phyloP scores from a whole-genome alignment of 2,888 invertebrate genomes.

The Diaprepes abbreviatus region DNA sequence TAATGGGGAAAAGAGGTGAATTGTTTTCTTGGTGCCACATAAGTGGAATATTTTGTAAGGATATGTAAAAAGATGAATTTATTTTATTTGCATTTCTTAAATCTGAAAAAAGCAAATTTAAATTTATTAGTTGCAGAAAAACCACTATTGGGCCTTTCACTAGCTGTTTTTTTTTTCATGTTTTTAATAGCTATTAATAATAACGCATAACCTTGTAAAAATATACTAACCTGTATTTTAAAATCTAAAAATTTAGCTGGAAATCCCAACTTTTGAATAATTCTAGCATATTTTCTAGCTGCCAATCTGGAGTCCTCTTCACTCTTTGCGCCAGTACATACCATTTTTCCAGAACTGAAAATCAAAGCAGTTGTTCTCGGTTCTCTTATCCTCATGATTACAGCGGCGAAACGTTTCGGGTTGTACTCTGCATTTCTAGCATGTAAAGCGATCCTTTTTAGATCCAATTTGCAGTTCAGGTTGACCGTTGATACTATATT shows the following conservation, averaged over 20 bases:
- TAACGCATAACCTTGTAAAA: no score
- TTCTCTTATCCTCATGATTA: conserved; percentile 95
- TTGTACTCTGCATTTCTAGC: conserved; percentile 99
- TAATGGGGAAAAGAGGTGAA: no score
- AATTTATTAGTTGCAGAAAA: no score
- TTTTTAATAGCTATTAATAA: no score
- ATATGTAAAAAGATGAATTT: no score
- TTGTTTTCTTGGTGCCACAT: no score
- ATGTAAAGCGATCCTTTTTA: conserved; percentile 97
- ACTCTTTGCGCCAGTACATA: conserved; percentile 88
- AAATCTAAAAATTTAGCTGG: conserved; percentile 83
- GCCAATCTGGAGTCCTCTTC: conserved; percentile 85
- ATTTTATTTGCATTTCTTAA: no score
- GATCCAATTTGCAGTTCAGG: conserved; percentile 92
- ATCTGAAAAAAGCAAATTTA: no score
- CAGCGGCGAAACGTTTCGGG: conserved; percentile 98
- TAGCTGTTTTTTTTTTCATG: no score
- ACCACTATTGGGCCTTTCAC: no score
- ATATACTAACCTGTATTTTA: conserved; percentile 77
- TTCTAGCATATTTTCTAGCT: conserved; percentile 85
- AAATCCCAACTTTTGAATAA: conserved; percentile 86
- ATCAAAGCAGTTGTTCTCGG: conserved; percentile 89
- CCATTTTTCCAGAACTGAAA: conserved; percentile 90
- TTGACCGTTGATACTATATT: conserved; percentile 99
- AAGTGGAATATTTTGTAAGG: no score